These are phyloP conservation scores for Lontra canadensis DNA, from an alignment of 2,113 vertebrate genomes.

Conservation along the genomic window DNA sequence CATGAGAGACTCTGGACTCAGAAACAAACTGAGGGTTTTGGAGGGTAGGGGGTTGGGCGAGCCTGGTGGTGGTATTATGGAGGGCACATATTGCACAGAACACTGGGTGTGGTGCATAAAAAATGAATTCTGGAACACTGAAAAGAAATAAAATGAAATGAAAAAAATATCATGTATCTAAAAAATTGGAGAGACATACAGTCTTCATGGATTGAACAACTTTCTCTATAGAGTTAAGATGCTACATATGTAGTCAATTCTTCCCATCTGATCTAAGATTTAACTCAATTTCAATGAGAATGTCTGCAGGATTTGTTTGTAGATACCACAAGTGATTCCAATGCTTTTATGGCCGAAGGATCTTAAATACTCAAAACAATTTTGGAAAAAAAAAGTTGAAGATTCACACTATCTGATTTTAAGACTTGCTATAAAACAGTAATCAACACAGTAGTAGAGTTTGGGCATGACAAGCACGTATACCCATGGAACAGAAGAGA, in stretches of 20 bases:
- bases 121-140: too few relatives aligned
- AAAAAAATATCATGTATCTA: background rate
- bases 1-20: too few relatives aligned
- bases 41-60: too few relatives aligned
- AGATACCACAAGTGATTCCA: background rate
- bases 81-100: too few relatives aligned
- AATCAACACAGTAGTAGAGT: background rate
- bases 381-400: constrained; percentile 40
- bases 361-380: constrained; percentile 34
- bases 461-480: background rate
- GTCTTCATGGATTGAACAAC: background rate
- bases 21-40: too few relatives aligned
- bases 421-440: background rate
- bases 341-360: constrained; percentile 13
- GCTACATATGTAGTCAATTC: background rate
- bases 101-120: too few relatives aligned
- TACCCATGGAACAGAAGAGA: background rate
- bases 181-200: background rate
- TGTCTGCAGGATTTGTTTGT: background rate
- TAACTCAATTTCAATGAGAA: constrained; percentile 6
- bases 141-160: too few relatives aligned
- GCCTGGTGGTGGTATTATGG: too few relatives aligned
- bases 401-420: background rate
- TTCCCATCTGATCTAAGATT: constrained; percentile 1
- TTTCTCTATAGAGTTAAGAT: background rate